Base-by-base conservation (phyloP, 2,888 invertebrate species). In the Eilema depressum region DNA sequence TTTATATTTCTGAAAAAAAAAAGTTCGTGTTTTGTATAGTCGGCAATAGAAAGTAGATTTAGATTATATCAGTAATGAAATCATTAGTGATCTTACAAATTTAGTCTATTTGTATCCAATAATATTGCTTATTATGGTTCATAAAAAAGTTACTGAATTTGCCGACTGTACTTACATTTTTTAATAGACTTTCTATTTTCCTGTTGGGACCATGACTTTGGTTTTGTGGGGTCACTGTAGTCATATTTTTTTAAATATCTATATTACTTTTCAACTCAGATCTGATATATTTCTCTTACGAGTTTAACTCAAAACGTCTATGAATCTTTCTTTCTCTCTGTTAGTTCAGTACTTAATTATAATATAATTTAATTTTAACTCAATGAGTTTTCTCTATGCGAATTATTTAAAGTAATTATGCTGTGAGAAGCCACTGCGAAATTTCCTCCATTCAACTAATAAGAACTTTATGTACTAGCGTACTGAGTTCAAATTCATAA, bases 351-450 rank as follows among this genome's bases (percentile, higher is more conserved):
- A 41, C 63, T 63, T 41, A 63, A 41, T 26, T 14, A 11, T 30
- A 65, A 53, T 64, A 28, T 65, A 65, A 12, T 56, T 12, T 37
- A 12, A 37, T 37, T 37, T 25, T 47, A 28, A n/a, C 7, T 14
- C 10, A 53, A 66, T 30, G 17, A n/a, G 25, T 25, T 66, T 56
- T 66, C 57, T 66, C 33, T 33, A 66, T 25, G 66, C 57, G 2
- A 33, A 57, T 57, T 57, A 57, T 66, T 25, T 33, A 10, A 37
- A 23, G 11, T 66, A 33, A 66, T 66, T 57, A 0, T 33, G 33
- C 25, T 14, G 23, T 33, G 33, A 66, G 66, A 57, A 66, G 33
- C 17, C 33, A 33, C 23, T 53, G 2, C 30, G 2, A 61, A 25
- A 3, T 26, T 7, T 0, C 14, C 3, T 63, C 20, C 10, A 26